Base-by-base conservation (phyloP, 1,140 invertebrate genomes). In the Achatina immaculata region DNA sequence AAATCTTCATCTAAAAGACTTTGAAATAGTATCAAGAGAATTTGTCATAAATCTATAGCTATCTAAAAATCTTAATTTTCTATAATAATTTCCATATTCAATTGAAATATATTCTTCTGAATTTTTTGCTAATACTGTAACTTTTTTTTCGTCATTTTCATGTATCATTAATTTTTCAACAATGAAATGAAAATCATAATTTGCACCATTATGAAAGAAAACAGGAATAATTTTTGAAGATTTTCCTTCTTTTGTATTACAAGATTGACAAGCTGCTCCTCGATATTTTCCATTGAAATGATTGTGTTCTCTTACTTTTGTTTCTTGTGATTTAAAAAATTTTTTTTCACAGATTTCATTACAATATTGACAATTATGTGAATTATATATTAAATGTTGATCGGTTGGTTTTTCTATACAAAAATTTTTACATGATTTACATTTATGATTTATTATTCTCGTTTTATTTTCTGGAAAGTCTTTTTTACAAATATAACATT, bases 61-160 rank as follows among this genome's bases (percentile, higher is more conserved):
- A n/a, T n/a, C n/a, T n/a, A n/a, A n/a, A 58, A 58, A 58, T 58
- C 11, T 58, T 19, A 58, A 24, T 58, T 58, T 58, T 58, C 55
- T 58, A 58, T 58, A 58, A 58, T 24, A 24, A 58, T 3, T 58
- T 19, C 55, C 55, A 58, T 19, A 58, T 58, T 11, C n/a, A 58
- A 58, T 58, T 58, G 55, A 58, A 19, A 58, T 58, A 58, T 58
- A 58, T 19, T 58, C 55, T 58, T 58, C 55, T 58, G 55, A 58
- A 58, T 58, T 58, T 58, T 11, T 58, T 4, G 55, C 14, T 58
- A 58, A 58, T 58, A 58, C 55, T 58, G 55, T 21, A 24, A 58
- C 55, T 58, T 14, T 58, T 21, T 9, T 58, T 19, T 58, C 6
- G 11, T 58, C n/a, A 58, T 11, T 58, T 58, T 58, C 55, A 58